A percentile compares a stretch with the other conserved stretches of the same genome.
Evolutionary conservation across 2,888 invertebrate species (phyloP).

Genomic region (Allygus modestus): DNA sequence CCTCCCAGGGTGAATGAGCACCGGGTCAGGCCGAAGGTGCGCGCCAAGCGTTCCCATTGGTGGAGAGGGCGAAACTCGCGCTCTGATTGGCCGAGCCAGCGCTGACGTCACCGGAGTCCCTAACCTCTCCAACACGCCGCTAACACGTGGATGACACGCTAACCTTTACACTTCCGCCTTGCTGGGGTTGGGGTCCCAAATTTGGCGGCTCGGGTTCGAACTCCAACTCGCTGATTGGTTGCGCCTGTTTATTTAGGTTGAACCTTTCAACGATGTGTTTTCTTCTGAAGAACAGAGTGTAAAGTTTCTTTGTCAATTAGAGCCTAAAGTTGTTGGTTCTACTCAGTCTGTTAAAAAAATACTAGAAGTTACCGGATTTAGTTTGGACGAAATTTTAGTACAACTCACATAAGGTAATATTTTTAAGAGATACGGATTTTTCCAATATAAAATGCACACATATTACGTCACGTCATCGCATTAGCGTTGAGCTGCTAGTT

Average conservation of each 20-base stretch:
- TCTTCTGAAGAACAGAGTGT: neutral
- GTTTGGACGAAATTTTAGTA: too few species aligned
- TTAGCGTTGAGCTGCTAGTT: too few species aligned
- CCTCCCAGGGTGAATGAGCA: constrained; percentile 22
- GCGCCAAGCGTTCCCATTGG: constrained; percentile 33
- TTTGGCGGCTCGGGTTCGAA: neutral
- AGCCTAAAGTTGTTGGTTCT: neutral
- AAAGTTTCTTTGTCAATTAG: constrained; percentile 8
- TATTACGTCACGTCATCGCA: too few species aligned
- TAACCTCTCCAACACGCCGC: constrained; percentile 7
- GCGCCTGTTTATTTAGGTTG: constrained; percentile 32
- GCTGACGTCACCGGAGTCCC: constrained; percentile 34
- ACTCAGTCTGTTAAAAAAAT: too few species aligned
- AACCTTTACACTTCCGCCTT: constrained; percentile 30
- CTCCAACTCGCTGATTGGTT: constrained; percentile 13
- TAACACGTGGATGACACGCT: constrained; percentile 48
- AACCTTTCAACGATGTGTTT: neutral
- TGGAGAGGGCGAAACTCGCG: neutral
- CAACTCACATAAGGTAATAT: too few species aligned
- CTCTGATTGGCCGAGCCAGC: too few species aligned
- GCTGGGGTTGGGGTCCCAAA: neutral
- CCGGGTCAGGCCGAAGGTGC: constrained; percentile 26
- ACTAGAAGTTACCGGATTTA: too few species aligned
- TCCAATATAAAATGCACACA: too few species aligned
- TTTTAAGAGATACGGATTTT: too few species aligned